phyloP scores from a whole-genome alignment of 1,140 invertebrate species.

The Sinella curviseta region DNA sequence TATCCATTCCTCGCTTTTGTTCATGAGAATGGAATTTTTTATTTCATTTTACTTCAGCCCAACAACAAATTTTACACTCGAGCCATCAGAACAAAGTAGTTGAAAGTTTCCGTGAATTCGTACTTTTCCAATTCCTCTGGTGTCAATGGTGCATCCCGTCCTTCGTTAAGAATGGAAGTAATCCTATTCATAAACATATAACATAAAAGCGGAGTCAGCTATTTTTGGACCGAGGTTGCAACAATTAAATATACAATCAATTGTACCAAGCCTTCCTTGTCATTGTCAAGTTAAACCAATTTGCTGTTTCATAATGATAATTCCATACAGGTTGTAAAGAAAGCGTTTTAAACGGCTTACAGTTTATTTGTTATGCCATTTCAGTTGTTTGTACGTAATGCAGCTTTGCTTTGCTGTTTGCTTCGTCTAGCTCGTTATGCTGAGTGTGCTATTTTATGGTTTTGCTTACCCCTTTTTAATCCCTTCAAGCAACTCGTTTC shows the following conservation, averaged over 20 bases:
- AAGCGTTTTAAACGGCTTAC: no score
- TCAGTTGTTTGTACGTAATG: no score
- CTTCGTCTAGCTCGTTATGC: neutral
- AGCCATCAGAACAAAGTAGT: conserved; percentile 10
- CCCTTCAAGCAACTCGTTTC: neutral
- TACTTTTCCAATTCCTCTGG: neutral
- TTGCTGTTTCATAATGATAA: no score
- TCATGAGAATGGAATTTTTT: no score
- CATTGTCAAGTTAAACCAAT: no score
- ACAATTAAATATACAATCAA: neutral
- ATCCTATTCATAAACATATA: conserved; percentile 5
- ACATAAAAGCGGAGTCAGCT: neutral
- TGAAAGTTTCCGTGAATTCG: neutral
- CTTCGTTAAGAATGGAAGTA: neutral
- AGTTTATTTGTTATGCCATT: no score
- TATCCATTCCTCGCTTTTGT: neutral
- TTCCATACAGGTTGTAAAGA: no score
- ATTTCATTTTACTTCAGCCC: no score
- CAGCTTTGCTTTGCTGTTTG: no score
- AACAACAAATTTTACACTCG: neutral
- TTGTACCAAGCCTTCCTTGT: no score
- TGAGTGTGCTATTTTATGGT: neutral
- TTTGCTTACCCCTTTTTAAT: neutral
- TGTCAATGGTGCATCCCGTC: neutral
- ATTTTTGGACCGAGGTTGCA: no score